Evolutionary conservation across 2,888 invertebrate genomes (phyloP), one percentile per base, ranked within the genome.

Genomic region (Drepanosiphum platanoidis): DNA sequence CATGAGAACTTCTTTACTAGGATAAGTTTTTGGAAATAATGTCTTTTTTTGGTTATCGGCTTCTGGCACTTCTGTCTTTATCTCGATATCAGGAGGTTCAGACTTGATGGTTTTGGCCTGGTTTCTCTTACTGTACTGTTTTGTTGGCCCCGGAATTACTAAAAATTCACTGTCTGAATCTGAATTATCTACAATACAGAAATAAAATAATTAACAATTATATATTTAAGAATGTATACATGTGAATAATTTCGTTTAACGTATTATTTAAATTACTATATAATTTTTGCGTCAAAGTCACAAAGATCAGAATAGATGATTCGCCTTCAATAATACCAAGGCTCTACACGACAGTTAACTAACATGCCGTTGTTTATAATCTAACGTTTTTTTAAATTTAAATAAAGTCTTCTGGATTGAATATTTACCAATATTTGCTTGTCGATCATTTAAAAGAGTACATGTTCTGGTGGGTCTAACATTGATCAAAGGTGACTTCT

Each of bases 141-240:
- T 84, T 5, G 58, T 22, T 9, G 58, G 15, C 9, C 4, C 68
- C 15, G 58, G 9, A 30, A 39, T 84, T 4, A 7, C 39, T 9
- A 30, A 15, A 39, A 13, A 74, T 30, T 88, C 88, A 86, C 86
- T 88, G 83, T 89, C 89, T 11, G 88, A 88, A 36, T 88, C 88
- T 13, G 88, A 87, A 61, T 87, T 84, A 87, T 87, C 88, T 87
- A 87, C 7, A 87, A 87, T 3, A 75, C 13, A n/a, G 7, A n/a
- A 61, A 61, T 52, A 61, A 61, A 61, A 61, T 27, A 27, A 61
- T 61, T 9, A 61, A 61, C n/a, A 61, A 22, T n/a, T n/a, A n/a
- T n/a, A n/a, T n/a, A n/a, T n/a, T n/a, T n/a, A n/a, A n/a, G n/a
- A n/a, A n/a, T n/a, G n/a, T n/a, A n/a, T n/a, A n/a, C n/a, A n/a